Evolutionary conservation across 2,113 vertebrate genomes (phyloP), one percentile per base, ranked within the genome.

Genomic region (Gobio gobio): DNA sequence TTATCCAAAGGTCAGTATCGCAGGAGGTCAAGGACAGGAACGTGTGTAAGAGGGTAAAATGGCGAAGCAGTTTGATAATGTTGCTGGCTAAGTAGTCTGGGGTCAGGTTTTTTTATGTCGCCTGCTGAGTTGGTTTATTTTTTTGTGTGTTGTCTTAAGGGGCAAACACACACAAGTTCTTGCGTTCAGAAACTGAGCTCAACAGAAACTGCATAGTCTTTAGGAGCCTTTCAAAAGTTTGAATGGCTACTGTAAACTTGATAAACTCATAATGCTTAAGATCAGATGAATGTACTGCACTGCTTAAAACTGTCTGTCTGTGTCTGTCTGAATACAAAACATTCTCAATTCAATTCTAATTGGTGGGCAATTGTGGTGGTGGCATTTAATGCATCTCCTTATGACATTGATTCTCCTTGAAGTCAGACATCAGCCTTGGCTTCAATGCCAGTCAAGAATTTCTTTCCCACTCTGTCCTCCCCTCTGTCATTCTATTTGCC

Each of bases 381-480:
- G 45, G 14, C 74, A 76, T 76, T 76, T 49, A 76, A 18, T 76
- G 47, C 26, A 20, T 54, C 3, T 51, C 4, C 18, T 76, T 8
- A 33, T 66, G 61, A 81, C 63, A 68, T 81, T 66, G 79, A 66
- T 14, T 66, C 61, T 68, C 79, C 79, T 81, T 81, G 79, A 81
- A 51, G 10, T 68, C 24, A 33, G 61, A 51, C 43, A 36, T 68
- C 74, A 33, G 16, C 33, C 43, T 33, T 51, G n/a, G 24, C 61
- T 49, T 68, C 61, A 29, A 33, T 76, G 26, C 14, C 49, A 76
- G 49, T 54, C 74, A 54, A 49, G 49, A 76, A 54, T 76, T 26
- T 76, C 74, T 22, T 76, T 49, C 72, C 72, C 3, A 1, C 45
- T 26, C 72, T 75, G 51, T 40, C 29, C 36, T 29, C 76, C 51